These are phyloP conservation scores for Unio delphinus DNA, from an alignment of 2,888 invertebrate genomes.

Conservation along the genomic window DNA sequence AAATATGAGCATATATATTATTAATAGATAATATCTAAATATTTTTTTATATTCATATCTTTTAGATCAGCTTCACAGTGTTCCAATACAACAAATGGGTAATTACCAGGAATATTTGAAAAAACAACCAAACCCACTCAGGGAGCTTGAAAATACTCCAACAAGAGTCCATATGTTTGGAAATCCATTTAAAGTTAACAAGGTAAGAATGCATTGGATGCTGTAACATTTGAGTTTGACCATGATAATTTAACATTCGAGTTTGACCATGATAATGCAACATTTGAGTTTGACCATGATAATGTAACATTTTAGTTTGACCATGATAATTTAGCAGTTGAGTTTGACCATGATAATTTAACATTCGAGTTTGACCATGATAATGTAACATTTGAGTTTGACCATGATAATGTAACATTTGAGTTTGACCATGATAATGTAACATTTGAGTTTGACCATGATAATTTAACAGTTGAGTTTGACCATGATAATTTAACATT, in stretches of 20 bases:
- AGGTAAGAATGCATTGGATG: constrained; percentile 74
- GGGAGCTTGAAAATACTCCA: constrained; percentile 95
- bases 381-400: too few relatives aligned
- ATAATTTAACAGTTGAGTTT: background rate
- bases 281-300: too few relatives aligned
- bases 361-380: background rate
- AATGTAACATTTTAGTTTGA: too few relatives aligned
- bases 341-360: too few relatives aligned
- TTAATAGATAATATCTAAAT: background rate
- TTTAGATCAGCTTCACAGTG: constrained; percentile 89
- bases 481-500: background rate
- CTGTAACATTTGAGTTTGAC: too few relatives aligned
- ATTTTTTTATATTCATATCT: constrained; percentile 3
- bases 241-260: background rate
- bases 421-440: too few relatives aligned
- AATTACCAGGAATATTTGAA: constrained; percentile 99
- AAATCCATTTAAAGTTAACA: constrained; percentile 99
- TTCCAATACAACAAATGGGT: constrained; percentile 98
- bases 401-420: too few relatives aligned
- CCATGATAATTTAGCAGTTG: too few relatives aligned
- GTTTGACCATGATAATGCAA: background rate
- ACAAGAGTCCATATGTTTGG: constrained; percentile 99
- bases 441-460: too few relatives aligned
- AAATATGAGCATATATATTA: too few relatives aligned
- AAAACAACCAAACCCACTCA: constrained; percentile 89